Percentiles rank a stretch among this genome's conserved stretches.
These are phyloP conservation scores for Enteromius radiatus DNA, from an alignment of 2,797 vertebrate genomes.

Conservation along the genomic window DNA sequence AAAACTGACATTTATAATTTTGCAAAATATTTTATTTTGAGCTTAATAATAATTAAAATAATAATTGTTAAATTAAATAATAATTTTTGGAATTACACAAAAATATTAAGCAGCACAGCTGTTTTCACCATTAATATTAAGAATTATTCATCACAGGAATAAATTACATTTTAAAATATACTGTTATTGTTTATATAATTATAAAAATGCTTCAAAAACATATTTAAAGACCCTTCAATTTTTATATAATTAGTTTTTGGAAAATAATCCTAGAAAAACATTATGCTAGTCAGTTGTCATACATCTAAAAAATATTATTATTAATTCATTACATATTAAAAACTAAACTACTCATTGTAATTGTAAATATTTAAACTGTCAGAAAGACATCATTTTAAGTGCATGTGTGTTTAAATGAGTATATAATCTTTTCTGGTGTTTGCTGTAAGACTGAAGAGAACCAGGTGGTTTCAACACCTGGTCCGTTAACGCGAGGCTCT, in stretches of 20 bases:
- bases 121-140: too few species aligned
- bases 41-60: too few species aligned
- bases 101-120: too few species aligned
- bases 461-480: conserved; percentile 36
- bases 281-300: not conserved
- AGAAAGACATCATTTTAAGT: not conserved
- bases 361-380: not conserved
- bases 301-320: not conserved
- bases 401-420: not conserved
- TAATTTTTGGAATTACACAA: too few species aligned
- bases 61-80: too few species aligned
- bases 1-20: too few species aligned
- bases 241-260: not conserved
- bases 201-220: not conserved
- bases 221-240: not conserved
- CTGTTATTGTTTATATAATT: not conserved
- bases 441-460: not conserved
- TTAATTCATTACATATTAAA: not conserved
- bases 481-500: not conserved
- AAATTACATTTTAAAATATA: too few species aligned
- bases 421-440: not conserved
- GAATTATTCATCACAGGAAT: too few species aligned
- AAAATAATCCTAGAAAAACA: not conserved
- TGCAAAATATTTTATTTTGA: too few species aligned
- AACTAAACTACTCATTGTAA: not conserved